Evolutionary conservation across 2,113 vertebrate genomes (phyloP).

Genomic region (Cyanistes caeruleus): DNA sequence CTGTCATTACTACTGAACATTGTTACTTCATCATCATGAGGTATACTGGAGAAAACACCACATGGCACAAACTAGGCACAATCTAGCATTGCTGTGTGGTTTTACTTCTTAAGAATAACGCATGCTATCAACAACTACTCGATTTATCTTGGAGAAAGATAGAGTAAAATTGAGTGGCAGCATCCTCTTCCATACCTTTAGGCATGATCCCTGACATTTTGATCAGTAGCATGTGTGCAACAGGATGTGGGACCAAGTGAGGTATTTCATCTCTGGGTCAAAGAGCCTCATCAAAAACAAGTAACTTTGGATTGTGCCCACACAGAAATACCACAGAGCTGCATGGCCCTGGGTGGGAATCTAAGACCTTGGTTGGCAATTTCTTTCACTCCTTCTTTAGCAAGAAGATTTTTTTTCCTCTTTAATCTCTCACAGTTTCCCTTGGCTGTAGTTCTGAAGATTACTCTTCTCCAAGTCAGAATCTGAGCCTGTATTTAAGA

Average conservation of each 20-base stretch:
- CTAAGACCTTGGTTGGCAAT: background rate
- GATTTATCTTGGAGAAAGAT: background rate
- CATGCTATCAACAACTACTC: background rate
- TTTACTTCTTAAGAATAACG: background rate
- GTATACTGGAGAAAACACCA: background rate
- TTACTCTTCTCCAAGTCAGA: slow-evolving; percentile 32
- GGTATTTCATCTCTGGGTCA: background rate
- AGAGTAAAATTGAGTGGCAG: background rate
- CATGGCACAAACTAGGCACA: background rate
- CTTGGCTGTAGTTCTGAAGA: background rate
- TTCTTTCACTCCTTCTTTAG: background rate
- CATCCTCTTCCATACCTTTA: background rate
- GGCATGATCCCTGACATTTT: background rate
- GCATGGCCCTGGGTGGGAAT: background rate
- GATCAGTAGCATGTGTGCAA: background rate
- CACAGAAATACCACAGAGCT: background rate
- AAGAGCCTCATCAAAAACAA: background rate
- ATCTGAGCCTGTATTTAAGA: slow-evolving; percentile 48
- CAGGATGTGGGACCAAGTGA: background rate
- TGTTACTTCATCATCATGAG: background rate
- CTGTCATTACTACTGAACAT: background rate
- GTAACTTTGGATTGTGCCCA: background rate
- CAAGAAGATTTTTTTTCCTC: background rate
- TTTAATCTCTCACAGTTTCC: background rate
- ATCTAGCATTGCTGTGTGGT: background rate